These are phyloP conservation scores for Cromileptes altivelis DNA, from an alignment of 2,113 vertebrate genomes.

Conservation along the genomic window DNA sequence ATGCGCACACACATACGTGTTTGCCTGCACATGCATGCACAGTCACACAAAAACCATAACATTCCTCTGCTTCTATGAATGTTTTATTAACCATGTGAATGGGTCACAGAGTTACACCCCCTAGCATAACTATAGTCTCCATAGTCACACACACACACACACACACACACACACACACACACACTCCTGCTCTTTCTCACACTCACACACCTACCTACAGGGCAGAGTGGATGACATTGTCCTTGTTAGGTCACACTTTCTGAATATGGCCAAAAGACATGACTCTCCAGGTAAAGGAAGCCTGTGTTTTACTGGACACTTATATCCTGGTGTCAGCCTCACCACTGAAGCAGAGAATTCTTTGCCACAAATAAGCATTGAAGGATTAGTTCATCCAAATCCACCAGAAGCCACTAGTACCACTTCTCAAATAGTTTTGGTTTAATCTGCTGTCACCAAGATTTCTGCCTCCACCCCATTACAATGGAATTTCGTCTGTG, in stretches of 20 bases:
- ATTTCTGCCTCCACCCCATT: background rate
- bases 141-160: slow-evolving; percentile 73
- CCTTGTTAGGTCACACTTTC: slow-evolving; percentile 48
- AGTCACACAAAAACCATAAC: slow-evolving; percentile 82
- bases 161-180: slow-evolving; percentile 60
- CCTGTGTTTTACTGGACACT: slow-evolving; percentile 27
- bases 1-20: slow-evolving; percentile 38
- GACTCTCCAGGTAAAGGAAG: background rate
- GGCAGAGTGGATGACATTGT: slow-evolving; percentile 55
- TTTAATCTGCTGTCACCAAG: slow-evolving; percentile 13
- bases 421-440: slow-evolving; percentile 13
- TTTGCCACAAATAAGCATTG: slow-evolving; percentile 41
- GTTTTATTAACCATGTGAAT: slow-evolving; percentile 89
- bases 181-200: slow-evolving; percentile 57
- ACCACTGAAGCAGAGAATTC: slow-evolving; percentile 44
- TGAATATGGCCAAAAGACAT: slow-evolving; percentile 13
- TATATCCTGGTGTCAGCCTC: slow-evolving; percentile 14
- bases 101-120: slow-evolving; percentile 85
- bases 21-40: slow-evolving; percentile 56
- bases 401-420: background rate
- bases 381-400: slow-evolving; percentile 4
- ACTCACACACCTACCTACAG: slow-evolving; percentile 71
- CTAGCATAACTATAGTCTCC: slow-evolving; percentile 74
- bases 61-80: slow-evolving; percentile 86
- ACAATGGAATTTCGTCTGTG: slow-evolving; percentile 1